Percentiles rank a stretch among this genome's conserved stretches.
These are phyloP conservation scores for Microtus pennsylvanicus DNA, from an alignment of 2,113 vertebrate genomes.

Conservation along the genomic window DNA sequence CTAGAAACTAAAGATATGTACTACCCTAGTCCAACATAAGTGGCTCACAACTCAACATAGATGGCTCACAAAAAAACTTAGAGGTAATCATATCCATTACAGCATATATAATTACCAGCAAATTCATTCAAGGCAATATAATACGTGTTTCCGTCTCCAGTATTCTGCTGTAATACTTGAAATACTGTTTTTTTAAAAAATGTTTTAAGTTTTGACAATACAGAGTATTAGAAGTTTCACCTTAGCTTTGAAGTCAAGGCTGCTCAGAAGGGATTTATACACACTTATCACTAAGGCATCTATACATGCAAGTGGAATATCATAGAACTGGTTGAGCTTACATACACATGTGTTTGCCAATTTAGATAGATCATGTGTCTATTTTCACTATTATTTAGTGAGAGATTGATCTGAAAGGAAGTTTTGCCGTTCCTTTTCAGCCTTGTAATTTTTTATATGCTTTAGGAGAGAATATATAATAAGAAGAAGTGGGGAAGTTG, in stretches of 20 bases:
- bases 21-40: background rate
- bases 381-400: background rate
- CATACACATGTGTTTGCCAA: background rate
- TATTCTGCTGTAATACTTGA: background rate
- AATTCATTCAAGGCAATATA: background rate
- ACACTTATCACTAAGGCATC: background rate
- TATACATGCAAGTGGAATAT: background rate
- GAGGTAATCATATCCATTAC: background rate
- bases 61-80: background rate
- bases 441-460: background rate
- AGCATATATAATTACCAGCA: background rate
- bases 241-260: background rate
- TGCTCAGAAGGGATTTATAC: background rate
- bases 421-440: background rate
- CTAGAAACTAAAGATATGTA: background rate
- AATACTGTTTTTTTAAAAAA: background rate
- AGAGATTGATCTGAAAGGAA: background rate
- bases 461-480: background rate
- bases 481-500: too few species aligned
- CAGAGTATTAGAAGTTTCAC: background rate
- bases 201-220: background rate
- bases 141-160: background rate
- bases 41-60: background rate
- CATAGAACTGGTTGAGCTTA: background rate
- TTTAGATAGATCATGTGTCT: background rate